Percentiles rank a stretch among this genome's conserved stretches.
Evolutionary conservation across 1,140 invertebrate genomes (phyloP).

Genomic region (Lepidurus couesii): DNA sequence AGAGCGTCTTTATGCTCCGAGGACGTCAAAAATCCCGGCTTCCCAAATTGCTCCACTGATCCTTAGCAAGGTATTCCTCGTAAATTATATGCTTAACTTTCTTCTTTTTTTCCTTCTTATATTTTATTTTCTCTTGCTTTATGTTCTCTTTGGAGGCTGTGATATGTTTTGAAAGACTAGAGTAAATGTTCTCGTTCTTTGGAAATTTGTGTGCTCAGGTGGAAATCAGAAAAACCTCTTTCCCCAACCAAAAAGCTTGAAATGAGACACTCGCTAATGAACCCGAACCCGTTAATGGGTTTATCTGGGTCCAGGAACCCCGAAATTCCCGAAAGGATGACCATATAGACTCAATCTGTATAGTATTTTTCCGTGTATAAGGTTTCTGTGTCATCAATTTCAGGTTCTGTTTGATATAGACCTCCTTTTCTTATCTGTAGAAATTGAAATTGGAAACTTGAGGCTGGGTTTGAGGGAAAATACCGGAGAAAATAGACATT

Average conservation of each 20-base stretch:
- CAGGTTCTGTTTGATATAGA: neutral
- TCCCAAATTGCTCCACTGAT: constrained; percentile 4
- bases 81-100: neutral
- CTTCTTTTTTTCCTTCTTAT: neutral
- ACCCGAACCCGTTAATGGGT: neutral
- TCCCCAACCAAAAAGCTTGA: neutral
- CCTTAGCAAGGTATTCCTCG: constrained; percentile 1
- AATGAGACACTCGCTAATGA: constrained; percentile 11
- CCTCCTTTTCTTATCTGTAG: neutral
- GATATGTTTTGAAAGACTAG: neutral
- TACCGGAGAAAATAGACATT: too few species aligned
- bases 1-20: neutral
- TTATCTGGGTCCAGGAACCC: neutral
- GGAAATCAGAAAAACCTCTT: constrained; percentile 5
- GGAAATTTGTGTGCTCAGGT: constrained; percentile 9
- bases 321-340: neutral
- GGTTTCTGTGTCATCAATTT: neutral
- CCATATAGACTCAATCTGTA: neutral
- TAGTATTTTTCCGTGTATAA: neutral
- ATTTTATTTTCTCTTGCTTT: neutral
- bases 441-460: too few species aligned
- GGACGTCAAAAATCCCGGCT: constrained; percentile 1
- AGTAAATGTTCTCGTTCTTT: neutral
- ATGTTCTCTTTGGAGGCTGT: neutral
- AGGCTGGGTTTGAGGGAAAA: too few species aligned